Conservation (phyloP, 2,113 vertebrate species). For the Paramisgurnus dabryanus region DNA sequence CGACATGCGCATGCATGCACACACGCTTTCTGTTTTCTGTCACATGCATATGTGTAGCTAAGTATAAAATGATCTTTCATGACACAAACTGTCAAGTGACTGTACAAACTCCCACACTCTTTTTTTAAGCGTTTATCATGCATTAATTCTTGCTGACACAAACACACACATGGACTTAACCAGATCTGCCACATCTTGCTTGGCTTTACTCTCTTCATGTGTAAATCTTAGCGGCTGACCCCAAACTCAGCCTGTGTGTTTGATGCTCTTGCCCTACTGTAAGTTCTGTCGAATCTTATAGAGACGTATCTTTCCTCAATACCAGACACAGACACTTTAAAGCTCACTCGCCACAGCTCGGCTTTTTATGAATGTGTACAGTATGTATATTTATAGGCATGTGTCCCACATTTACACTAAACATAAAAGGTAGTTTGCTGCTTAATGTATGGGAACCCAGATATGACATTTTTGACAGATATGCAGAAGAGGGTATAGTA, state of each 20-base stretch:
- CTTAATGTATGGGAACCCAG: not conserved
- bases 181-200: conserved; percentile 28
- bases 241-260: not conserved
- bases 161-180: conserved; percentile 4
- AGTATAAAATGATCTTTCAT: not conserved
- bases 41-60: conserved; percentile 6
- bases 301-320: conserved; percentile 68
- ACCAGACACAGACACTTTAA: conserved; percentile 39
- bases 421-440: no score
- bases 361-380: conserved; percentile 20
- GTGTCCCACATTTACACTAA: no score
- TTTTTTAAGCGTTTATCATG: conserved; percentile 14
- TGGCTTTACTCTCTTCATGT: conserved; percentile 9
- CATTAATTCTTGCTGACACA: conserved; percentile 25
- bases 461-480: no score
- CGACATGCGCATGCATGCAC: conserved; percentile 53
- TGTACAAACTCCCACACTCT: conserved; percentile 10
- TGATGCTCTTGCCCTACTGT: conserved; percentile 32
- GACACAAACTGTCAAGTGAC: conserved; percentile 1
- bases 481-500: no score
- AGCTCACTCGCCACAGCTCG: conserved; percentile 12
- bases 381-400: conserved; percentile 30
- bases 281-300: conserved; percentile 49
- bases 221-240: conserved; percentile 16
- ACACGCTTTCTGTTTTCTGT: conserved; percentile 19